Conservation (phyloP, 2,888 invertebrate species). For the Gortyna flavago region DNA sequence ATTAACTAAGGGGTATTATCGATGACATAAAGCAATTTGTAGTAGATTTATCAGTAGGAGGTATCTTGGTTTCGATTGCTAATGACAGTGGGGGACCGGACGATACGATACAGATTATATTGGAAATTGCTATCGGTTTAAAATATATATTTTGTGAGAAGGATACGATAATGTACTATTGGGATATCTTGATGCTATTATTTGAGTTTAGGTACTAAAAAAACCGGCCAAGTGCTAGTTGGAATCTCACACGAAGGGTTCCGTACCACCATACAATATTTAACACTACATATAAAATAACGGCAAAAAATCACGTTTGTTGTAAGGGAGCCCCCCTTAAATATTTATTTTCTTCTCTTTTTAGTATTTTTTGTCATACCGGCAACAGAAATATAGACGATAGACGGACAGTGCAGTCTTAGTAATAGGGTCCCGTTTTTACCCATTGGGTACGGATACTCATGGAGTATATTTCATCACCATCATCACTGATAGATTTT, state of each 20-base stretch:
- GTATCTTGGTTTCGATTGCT: constrained; percentile 70
- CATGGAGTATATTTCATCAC: background rate
- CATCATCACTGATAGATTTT: background rate
- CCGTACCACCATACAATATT: too few relatives aligned
- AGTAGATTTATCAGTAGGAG: constrained; percentile 68
- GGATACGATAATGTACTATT: constrained; percentile 26
- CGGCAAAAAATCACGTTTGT: too few relatives aligned
- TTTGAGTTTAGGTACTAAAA: background rate
- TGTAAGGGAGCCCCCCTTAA: too few relatives aligned
- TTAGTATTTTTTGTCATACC: too few relatives aligned
- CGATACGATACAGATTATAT: constrained; percentile 68
- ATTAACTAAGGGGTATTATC: constrained; percentile 70
- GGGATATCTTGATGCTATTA: background rate
- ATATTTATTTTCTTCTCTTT: too few relatives aligned
- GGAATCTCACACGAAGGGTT: too few relatives aligned
- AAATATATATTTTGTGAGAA: constrained; percentile 56
- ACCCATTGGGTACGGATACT: too few relatives aligned
- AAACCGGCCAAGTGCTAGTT: too few relatives aligned
- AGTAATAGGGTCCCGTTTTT: too few relatives aligned
- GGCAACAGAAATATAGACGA: too few relatives aligned
- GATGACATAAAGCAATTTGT: constrained; percentile 75
- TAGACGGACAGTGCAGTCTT: too few relatives aligned
- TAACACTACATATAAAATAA: too few relatives aligned
- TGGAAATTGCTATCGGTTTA: constrained; percentile 64
- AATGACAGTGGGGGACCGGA: constrained; percentile 68